Evolutionary conservation across 2,113 vertebrate genomes (phyloP).

Genomic region (Sclerurus mexicanus): DNA sequence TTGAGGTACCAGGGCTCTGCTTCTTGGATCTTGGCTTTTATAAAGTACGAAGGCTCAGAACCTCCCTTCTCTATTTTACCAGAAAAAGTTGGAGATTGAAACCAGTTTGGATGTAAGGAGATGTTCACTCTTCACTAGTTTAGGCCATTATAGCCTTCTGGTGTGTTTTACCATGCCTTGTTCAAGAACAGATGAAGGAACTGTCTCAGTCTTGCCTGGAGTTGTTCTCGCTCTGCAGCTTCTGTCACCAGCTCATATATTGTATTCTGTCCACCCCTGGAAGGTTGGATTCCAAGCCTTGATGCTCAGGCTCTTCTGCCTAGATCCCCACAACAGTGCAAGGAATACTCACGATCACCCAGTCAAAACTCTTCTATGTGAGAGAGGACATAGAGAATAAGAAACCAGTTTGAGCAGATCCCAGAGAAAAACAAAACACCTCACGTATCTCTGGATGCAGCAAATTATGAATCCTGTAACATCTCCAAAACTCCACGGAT

Average conservation of each 20-base stretch:
- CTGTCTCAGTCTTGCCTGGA: not conserved
- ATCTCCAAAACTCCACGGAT: not conserved
- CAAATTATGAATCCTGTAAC: not conserved
- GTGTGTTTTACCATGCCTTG: too few relatives aligned
- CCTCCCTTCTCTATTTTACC: not conserved
- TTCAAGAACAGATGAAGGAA: not conserved
- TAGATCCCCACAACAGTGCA: not conserved
- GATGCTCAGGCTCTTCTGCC: not conserved
- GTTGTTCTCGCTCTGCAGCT: not conserved
- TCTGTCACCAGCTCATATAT: not conserved
- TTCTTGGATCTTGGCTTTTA: not conserved
- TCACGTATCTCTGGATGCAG: not conserved
- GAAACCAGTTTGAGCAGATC: not conserved
- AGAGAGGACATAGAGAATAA: not conserved
- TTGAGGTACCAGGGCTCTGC: rapidly evolving
- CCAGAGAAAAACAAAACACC: not conserved
- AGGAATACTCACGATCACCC: not conserved
- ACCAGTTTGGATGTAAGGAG: not conserved
- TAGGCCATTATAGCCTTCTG: not conserved
- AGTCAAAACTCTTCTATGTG: not conserved
- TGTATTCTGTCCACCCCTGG: not conserved
- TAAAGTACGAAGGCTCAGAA: not conserved
- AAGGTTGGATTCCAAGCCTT: not conserved
- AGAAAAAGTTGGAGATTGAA: not conserved
- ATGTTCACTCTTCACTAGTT: not conserved